Conservation (phyloP, 2,888 invertebrate species). For the Nebria salina region DNA sequence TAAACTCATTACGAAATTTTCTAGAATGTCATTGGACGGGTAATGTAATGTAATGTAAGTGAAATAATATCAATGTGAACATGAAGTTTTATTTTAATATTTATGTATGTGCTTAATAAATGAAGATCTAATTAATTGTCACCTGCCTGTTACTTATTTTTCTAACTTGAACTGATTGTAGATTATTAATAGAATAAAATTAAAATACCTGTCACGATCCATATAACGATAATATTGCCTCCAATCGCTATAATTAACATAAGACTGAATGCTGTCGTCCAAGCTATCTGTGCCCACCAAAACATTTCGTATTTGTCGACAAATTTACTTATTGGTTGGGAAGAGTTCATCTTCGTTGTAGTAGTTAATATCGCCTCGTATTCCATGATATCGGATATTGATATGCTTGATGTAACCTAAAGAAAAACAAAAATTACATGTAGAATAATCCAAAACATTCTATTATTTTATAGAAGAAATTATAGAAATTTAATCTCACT, state of each 20-base stretch:
- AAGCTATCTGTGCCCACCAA: conserved; percentile 73
- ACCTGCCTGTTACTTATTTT: background rate
- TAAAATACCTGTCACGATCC: conserved; percentile 85
- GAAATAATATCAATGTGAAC: background rate
- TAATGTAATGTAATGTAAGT: no score
- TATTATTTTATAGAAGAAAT: no score
- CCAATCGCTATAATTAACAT: conserved; percentile 84
- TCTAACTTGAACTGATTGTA: background rate
- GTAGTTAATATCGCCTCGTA: background rate
- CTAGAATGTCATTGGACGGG: no score
- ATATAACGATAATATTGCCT: conserved; percentile 91
- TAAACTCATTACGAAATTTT: no score
- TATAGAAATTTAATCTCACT: no score
- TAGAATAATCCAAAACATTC: no score
- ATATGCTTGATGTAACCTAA: background rate
- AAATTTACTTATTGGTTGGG: conserved; percentile 35
- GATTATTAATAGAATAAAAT: background rate
- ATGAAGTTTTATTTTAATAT: background rate
- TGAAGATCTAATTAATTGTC: background rate
- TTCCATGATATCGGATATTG: background rate
- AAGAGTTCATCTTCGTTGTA: background rate
- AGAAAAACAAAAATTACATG: background rate
- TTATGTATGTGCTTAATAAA: background rate
- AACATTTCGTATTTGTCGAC: conserved; percentile 66
- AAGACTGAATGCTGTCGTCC: conserved; percentile 78